phyloP scores from a whole-genome alignment of 2,888 invertebrate genomes.

The Nephrotoma flavescens region DNA sequence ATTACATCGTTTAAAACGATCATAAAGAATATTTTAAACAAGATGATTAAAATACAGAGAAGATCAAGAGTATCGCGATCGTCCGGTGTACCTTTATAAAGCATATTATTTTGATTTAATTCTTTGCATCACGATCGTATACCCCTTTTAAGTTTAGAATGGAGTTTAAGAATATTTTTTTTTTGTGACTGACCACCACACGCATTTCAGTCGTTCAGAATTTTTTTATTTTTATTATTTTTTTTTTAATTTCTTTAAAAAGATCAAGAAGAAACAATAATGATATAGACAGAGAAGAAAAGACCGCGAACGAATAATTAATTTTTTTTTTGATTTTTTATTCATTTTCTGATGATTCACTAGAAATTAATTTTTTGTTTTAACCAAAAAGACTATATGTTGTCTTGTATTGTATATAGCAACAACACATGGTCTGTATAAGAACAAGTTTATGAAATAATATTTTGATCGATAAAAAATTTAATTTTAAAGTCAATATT shows the following conservation, averaged over 20 bases:
- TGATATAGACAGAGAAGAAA: not conserved
- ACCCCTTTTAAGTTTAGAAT: not conserved
- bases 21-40: not conserved
- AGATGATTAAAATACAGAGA: not conserved
- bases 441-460: not conserved
- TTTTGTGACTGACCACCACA: not conserved
- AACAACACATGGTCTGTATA: not conserved
- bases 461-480: not conserved
- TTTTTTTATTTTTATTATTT: no score
- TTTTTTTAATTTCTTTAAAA: not conserved
- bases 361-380: not conserved
- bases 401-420: no score
- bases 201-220: not conserved
- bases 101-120: not conserved
- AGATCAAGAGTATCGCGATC: not conserved
- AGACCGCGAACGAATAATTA: not conserved
- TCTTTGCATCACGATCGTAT: not conserved
- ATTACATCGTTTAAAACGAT: not conserved
- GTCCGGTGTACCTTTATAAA: not conserved
- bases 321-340: not conserved
- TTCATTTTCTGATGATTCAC: not conserved
- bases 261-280: not conserved
- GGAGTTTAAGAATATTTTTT: not conserved
- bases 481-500: not conserved
- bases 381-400: not conserved